phyloP scores from a whole-genome alignment of 2,888 invertebrate genomes.

The Thecophora atra region DNA sequence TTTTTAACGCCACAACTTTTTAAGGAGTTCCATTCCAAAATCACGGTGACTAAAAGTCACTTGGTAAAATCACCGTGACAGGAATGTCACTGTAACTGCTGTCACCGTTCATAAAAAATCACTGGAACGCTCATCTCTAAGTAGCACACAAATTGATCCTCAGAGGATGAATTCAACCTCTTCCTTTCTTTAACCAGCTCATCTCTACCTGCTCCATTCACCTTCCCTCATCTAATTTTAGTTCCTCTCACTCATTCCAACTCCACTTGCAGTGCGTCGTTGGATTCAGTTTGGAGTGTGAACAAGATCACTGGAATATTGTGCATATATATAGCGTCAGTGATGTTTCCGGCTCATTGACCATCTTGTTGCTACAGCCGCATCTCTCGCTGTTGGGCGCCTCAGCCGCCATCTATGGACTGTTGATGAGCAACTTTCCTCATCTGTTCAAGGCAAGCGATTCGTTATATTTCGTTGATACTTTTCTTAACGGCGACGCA shows the following conservation, averaged over 20 bases:
- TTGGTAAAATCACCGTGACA: too few species aligned
- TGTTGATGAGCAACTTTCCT: conserved; percentile 86
- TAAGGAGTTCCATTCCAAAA: too few species aligned
- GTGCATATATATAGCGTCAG: conserved; percentile 78
- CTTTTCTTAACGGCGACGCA: too few species aligned
- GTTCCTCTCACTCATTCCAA: not conserved
- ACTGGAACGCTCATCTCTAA: too few species aligned
- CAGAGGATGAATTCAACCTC: not conserved
- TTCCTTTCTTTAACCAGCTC: not conserved
- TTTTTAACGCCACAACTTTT: too few species aligned
- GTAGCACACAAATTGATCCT: not conserved
- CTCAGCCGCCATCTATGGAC: conserved; percentile 89
- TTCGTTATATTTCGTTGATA: not conserved
- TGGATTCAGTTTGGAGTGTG: conserved; percentile 70
- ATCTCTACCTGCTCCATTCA: not conserved
- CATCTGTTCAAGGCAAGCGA: conserved; percentile 76
- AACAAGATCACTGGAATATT: conserved; percentile 80
- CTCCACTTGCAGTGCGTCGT: conserved; percentile 49
- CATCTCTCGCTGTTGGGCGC: conserved; percentile 84
- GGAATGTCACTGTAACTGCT: too few species aligned
- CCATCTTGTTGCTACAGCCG: conserved; percentile 79
- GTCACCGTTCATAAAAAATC: too few species aligned
- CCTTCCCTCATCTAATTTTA: too few species aligned
- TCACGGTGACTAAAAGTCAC: too few species aligned
- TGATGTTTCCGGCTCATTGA: conserved; percentile 79